Conservation (phyloP, 1,140 invertebrate species). For the Drosophila asahinai region DNA sequence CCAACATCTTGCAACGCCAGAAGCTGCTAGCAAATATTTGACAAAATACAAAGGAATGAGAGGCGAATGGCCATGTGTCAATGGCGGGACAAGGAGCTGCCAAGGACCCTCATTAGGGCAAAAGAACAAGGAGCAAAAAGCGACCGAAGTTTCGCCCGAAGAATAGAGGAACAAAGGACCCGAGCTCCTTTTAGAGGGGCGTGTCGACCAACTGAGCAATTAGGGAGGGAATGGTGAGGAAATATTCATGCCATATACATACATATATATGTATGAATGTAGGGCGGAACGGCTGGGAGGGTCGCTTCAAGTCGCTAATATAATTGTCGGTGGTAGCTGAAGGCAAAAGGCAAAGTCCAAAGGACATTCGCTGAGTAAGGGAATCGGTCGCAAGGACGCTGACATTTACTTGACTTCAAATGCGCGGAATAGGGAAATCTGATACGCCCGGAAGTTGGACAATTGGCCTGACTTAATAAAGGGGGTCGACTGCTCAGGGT, state of each 20-base stretch:
- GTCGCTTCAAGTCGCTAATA: slow-evolving; percentile 13
- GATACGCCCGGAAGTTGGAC: slow-evolving; percentile 76
- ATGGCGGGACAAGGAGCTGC: slow-evolving; percentile 60
- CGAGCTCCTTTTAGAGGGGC: slow-evolving; percentile 49
- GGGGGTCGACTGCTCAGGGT: slow-evolving; percentile 26
- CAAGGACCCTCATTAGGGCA: slow-evolving; percentile 78
- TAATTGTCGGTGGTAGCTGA: slow-evolving; percentile 30
- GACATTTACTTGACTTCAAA: slow-evolving; percentile 75
- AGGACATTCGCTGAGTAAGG: slow-evolving; percentile 42
- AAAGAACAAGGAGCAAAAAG: slow-evolving; percentile 62
- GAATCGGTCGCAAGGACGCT: slow-evolving; percentile 43
- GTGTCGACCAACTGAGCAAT: slow-evolving; percentile 74
- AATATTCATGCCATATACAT: background rate
- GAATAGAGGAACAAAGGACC: slow-evolving; percentile 60
- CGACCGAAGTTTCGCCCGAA: slow-evolving; percentile 35
- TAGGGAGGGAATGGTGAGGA: slow-evolving; percentile 33
- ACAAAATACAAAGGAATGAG: slow-evolving; percentile 55
- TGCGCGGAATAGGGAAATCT: slow-evolving; percentile 61
- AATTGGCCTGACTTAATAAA: slow-evolving; percentile 65
- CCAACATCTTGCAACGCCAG: slow-evolving; percentile 46
- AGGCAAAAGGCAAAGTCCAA: slow-evolving; percentile 45
- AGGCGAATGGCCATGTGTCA: slow-evolving; percentile 64
- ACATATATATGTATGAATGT: too few relatives aligned
- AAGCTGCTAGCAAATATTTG: slow-evolving; percentile 67
- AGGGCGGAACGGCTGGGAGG: slow-evolving; percentile 24